Evolutionary conservation across 2,888 invertebrate genomes (phyloP).

Genomic region (Salpingus planirostris): DNA sequence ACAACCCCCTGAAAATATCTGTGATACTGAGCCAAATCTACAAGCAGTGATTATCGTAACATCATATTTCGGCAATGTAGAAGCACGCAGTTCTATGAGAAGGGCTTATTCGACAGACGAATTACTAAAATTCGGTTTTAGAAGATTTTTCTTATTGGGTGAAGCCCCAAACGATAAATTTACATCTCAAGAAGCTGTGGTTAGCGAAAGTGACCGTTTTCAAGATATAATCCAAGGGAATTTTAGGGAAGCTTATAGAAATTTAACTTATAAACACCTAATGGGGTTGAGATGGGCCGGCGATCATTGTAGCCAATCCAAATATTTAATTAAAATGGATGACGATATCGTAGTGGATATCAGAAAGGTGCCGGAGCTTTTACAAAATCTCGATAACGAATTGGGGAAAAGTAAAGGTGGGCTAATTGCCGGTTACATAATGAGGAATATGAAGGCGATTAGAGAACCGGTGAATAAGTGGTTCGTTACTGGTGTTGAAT

Average conservation of each 20-base stretch:
- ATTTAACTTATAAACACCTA: slow-evolving; percentile 72
- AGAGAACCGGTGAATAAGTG: slow-evolving; percentile 66
- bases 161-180: slow-evolving; percentile 47
- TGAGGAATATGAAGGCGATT: slow-evolving; percentile 54
- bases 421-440: slow-evolving; percentile 61
- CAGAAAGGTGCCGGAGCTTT: slow-evolving; percentile 45
- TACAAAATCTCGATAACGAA: slow-evolving; percentile 36
- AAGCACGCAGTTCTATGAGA: slow-evolving; percentile 60
- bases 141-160: slow-evolving; percentile 63
- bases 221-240: slow-evolving; percentile 68
- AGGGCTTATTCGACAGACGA: slow-evolving; percentile 52
- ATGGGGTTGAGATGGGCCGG: slow-evolving; percentile 74
- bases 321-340: slow-evolving; percentile 70
- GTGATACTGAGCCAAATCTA: slow-evolving; percentile 22
- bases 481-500: slow-evolving; percentile 66
- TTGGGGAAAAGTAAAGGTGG: no score
- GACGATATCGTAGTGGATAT: slow-evolving; percentile 71
- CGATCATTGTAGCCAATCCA: slow-evolving; percentile 49
- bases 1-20: slow-evolving; percentile 18
- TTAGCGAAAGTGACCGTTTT: slow-evolving; percentile 54
- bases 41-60: slow-evolving; percentile 54
- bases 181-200: slow-evolving; percentile 48
- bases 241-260: slow-evolving; percentile 67
- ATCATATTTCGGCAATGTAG: slow-evolving; percentile 66
- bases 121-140: slow-evolving; percentile 49